phyloP scores from a whole-genome alignment of 2,888 invertebrate species.

The Cataglyphis albicans region DNA sequence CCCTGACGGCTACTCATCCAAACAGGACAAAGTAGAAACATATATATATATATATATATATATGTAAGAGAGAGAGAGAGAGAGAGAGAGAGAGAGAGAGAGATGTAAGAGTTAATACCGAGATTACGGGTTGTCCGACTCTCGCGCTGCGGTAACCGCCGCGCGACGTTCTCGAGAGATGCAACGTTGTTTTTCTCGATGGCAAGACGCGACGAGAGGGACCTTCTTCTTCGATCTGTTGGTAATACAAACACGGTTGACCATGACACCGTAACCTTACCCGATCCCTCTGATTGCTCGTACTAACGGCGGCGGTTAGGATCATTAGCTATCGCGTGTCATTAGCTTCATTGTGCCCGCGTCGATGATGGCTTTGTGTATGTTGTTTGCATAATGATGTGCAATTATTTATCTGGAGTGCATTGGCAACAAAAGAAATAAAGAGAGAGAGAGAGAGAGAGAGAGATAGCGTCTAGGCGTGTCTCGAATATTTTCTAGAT shows the following conservation, averaged over 20 bases:
- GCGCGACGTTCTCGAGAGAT: slow-evolving; percentile 51
- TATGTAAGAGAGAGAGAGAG: slow-evolving; percentile 41
- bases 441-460: neutral
- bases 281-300: slow-evolving; percentile 76
- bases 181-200: slow-evolving; percentile 27
- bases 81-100: no score
- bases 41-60: no score
- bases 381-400: slow-evolving; percentile 77
- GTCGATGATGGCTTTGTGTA: slow-evolving; percentile 70
- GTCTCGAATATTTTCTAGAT: slow-evolving; percentile 26
- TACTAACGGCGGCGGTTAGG: slow-evolving; percentile 65
- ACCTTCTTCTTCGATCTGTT: slow-evolving; percentile 53
- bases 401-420: slow-evolving; percentile 82
- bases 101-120: slow-evolving; percentile 64
- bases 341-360: slow-evolving; percentile 74
- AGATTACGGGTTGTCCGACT: slow-evolving; percentile 69
- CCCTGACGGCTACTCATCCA: slow-evolving; percentile 13
- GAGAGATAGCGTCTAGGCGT: slow-evolving; percentile 13
- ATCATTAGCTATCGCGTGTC: slow-evolving; percentile 76
- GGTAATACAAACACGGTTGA: slow-evolving; percentile 80
- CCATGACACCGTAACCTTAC: slow-evolving; percentile 84
- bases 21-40: neutral
- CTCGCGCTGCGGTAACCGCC: slow-evolving; percentile 37
- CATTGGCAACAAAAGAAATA: slow-evolving; percentile 41
- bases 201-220: slow-evolving; percentile 55